These are phyloP conservation scores for Echinometra lucunter DNA, from an alignment of 53 echinoderm and acorn worm genomes.

Conservation along the genomic window DNA sequence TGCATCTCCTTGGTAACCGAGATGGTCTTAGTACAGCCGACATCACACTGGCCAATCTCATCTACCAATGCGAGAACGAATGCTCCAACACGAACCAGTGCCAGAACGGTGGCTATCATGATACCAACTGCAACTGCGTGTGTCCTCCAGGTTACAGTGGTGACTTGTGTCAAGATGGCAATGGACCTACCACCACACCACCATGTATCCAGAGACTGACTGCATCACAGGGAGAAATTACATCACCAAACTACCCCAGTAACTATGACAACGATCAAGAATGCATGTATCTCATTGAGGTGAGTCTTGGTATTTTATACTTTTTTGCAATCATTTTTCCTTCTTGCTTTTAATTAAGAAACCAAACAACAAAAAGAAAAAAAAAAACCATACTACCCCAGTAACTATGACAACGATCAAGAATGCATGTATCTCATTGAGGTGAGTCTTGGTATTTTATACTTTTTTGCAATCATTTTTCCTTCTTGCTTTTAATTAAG, in stretches of 20 bases:
- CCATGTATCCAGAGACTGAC: conserved; percentile 66
- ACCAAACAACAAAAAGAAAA: conserved; percentile 54
- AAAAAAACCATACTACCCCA: conserved; percentile 73
- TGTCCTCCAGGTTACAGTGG: conserved; percentile 73
- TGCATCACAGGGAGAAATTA: conserved; percentile 63
- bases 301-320: conserved; percentile 38
- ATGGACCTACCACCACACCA: conserved; percentile 50
- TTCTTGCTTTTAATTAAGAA: too few relatives aligned
- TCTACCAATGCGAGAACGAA: conserved; percentile 69
- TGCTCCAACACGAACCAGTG: conserved; percentile 47
- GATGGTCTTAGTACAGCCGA: conserved; percentile 69
- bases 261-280: conserved; percentile 70
- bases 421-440: conserved; percentile 72
- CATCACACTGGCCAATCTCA: conserved; percentile 72
- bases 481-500: too few relatives aligned
- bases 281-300: conserved; percentile 75
- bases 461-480: neutral
- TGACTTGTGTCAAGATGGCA: conserved; percentile 54
- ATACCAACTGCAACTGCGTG: conserved; percentile 64
- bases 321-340: neutral
- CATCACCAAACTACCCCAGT: conserved; percentile 75
- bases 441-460: conserved; percentile 62
- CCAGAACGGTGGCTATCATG: conserved; percentile 59
- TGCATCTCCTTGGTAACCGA: conserved; percentile 74
- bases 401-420: conserved; percentile 69